These are phyloP conservation scores for Psittacula cyanocephala DNA, from an alignment of 2,113 vertebrate genomes.

Conservation along the genomic window DNA sequence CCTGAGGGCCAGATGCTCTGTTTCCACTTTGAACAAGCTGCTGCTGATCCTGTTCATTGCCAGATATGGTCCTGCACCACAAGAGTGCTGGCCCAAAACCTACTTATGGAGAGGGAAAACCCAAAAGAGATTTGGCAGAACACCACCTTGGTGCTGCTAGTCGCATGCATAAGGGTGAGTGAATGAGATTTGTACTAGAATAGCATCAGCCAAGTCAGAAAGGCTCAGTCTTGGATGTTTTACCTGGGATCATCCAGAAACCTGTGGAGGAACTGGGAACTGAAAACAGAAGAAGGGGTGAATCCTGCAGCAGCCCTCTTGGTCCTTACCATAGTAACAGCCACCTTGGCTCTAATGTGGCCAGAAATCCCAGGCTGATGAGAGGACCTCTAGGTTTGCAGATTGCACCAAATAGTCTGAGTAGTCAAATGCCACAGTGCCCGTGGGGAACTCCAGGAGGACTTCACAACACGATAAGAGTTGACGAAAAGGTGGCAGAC, in stretches of 20 bases:
- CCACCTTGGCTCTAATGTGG: not conserved
- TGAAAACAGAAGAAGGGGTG: not conserved
- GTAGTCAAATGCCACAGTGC: not conserved
- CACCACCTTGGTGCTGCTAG: not conserved
- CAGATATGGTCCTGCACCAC: not conserved
- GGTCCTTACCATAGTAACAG: not conserved
- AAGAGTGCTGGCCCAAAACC: not conserved
- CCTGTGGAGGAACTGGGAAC: not conserved
- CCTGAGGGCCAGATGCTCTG: not conserved
- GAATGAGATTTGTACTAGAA: not conserved
- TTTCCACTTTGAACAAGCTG: not conserved
- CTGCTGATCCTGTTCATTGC: not conserved
- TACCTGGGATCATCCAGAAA: not conserved
- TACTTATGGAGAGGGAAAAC: not conserved
- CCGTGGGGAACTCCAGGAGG: not conserved
- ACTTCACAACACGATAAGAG: fast-evolving
- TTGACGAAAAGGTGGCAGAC: not conserved
- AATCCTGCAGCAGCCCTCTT: not conserved
- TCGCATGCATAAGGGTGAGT: not conserved
- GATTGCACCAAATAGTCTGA: not conserved
- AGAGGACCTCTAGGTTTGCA: not conserved
- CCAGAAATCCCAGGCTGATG: not conserved
- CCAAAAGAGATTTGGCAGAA: not conserved
- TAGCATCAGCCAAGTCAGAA: not conserved
- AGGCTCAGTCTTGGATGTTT: not conserved